Base-by-base conservation (phyloP, 2,888 invertebrate genomes). In the Halictus ligatus region DNA sequence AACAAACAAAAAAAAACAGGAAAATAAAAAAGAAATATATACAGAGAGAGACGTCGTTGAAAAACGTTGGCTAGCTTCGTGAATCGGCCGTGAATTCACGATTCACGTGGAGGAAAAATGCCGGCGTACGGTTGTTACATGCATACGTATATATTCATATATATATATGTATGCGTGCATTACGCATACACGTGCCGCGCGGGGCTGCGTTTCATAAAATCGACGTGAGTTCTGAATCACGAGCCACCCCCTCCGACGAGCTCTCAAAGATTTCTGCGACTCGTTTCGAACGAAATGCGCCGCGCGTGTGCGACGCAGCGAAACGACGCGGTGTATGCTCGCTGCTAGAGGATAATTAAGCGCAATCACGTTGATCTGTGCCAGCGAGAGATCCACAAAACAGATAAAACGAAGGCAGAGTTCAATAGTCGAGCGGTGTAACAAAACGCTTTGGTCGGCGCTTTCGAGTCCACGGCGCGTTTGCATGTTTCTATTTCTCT, bases 381-480 rank as follows among this genome's bases (percentile, higher is more conserved):
- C 77, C 73, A 83, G 86, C 84, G 89, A 86, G 89, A 86, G 83
- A 85, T 46, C 78, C 29, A 69, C 29, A 72, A 64, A 81, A 54
- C 69, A 72, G 81, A 75, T 75, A 74, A 69, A 79, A 76, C 54
- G 72, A 78, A 80, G 75, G 81, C 75, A 80, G 79, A 87, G 79
- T 75, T 87, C 75, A 86, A 81, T 89, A 85, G 84, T 87, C 83
- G 91, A 91, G 91, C 91, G 91, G 91, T 91, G 91, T 91, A 91
- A 91, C 91, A 91, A 91, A 91, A 91, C 91, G 91, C 91, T 91
- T 91, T 91, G 80, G 88, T 91, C 90, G 88, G 89, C 91, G 91
- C 91, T 91, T 91, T 91, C 91, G 91, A 91, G 89, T 91, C 90
- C 91, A 91, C 90, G 91, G 88, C 89, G 91, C 90, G 91, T 90